Conservation (phyloP, 2,113 vertebrate genomes). For the Trinectes maculatus region DNA sequence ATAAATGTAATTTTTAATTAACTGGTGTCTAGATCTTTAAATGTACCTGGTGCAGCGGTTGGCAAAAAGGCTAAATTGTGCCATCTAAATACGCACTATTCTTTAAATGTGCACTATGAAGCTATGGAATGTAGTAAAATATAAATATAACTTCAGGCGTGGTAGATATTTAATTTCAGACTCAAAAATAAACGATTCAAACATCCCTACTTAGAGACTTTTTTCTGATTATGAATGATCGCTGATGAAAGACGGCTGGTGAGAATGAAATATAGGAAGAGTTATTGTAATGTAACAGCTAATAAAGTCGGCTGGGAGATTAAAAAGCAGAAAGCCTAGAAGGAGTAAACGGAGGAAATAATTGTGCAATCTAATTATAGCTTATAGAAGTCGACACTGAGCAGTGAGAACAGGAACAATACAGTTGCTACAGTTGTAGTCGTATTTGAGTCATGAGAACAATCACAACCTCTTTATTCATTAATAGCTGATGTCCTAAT, state of each 20-base stretch:
- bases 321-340: conserved; percentile 22
- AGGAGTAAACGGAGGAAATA: conserved; percentile 31
- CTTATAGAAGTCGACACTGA: conserved; percentile 36
- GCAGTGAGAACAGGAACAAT: conserved; percentile 42
- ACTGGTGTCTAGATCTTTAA: too few relatives aligned
- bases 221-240: conserved; percentile 1
- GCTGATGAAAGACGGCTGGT: conserved; percentile 19
- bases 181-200: neutral
- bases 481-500: conserved; percentile 65
- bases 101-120: neutral
- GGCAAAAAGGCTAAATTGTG: too few relatives aligned
- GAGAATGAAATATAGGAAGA: conserved; percentile 15
- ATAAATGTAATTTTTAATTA: too few relatives aligned
- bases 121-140: conserved; percentile 5
- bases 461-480: conserved; percentile 58
- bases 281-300: conserved; percentile 32
- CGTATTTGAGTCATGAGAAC: conserved; percentile 35
- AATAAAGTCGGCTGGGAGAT: conserved; percentile 24
- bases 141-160: conserved; percentile 22
- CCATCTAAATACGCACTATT: too few relatives aligned
- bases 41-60: too few relatives aligned
- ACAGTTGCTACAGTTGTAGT: conserved; percentile 24
- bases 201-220: conserved; percentile 15
- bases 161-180: conserved; percentile 24
- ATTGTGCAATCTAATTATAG: conserved; percentile 40